Evolutionary conservation across 2,888 invertebrate genomes (phyloP).

Genomic region (Crepidodera aurea): DNA sequence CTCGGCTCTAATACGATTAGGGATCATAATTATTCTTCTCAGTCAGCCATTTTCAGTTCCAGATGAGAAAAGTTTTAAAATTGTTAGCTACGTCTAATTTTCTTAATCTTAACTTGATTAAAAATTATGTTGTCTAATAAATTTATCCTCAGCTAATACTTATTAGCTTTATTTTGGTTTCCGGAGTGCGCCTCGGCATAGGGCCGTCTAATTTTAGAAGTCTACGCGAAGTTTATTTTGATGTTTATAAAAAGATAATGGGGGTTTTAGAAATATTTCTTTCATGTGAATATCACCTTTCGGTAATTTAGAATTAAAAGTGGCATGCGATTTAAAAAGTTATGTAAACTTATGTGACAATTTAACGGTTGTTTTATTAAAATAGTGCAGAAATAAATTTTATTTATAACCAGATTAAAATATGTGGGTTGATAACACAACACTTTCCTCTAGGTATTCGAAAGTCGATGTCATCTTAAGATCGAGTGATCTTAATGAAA

Average conservation of each 20-base stretch:
- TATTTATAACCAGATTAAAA: no score
- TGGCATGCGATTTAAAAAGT: no score
- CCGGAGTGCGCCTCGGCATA: background rate
- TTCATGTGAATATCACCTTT: background rate
- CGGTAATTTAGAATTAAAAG: background rate
- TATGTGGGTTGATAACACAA: no score
- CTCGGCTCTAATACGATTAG: slow-evolving; percentile 3
- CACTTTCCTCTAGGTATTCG: no score
- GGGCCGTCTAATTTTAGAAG: slow-evolving; percentile 6
- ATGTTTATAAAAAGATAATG: slow-evolving; percentile 3
- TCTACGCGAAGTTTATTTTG: background rate
- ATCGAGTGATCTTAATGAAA: no score
- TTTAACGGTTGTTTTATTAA: no score
- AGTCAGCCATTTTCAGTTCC: background rate
- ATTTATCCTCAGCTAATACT: slow-evolving; percentile 2
- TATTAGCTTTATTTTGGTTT: slow-evolving; percentile 12
- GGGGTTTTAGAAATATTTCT: background rate
- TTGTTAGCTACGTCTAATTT: slow-evolving; percentile 10
- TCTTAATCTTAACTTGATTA: slow-evolving; percentile 16
- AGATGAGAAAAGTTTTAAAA: slow-evolving; percentile 17
- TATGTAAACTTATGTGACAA: background rate
- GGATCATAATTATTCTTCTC: slow-evolving; percentile 9
- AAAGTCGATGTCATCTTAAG: no score
- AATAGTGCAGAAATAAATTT: no score
- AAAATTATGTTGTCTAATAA: slow-evolving; percentile 19